phyloP scores from a whole-genome alignment of 2,888 invertebrate species.

The Eilema depressum region DNA sequence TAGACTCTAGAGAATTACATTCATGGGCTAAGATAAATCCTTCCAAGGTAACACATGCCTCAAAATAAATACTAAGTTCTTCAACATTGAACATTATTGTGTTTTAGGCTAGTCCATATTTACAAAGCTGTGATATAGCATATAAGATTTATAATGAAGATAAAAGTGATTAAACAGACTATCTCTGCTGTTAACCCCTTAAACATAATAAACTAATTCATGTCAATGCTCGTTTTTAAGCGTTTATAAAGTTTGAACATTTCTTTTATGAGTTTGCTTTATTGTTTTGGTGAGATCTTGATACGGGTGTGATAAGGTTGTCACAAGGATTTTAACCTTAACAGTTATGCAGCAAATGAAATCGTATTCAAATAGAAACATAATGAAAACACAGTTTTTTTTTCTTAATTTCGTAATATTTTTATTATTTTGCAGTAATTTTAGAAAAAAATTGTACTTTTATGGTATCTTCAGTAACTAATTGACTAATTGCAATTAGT shows the following conservation, averaged over 20 bases:
- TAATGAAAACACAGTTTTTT: no score
- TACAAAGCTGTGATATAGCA: neutral
- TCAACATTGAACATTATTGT: no score
- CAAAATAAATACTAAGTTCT: no score
- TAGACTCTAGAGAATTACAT: no score
- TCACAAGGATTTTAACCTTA: neutral
- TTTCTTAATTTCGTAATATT: no score
- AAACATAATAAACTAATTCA: neutral
- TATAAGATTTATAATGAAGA: neutral
- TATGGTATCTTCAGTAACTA: no score
- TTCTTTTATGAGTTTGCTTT: neutral
- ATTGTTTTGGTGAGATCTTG: neutral
- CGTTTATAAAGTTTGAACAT: neutral
- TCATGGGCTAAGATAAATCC: no score
- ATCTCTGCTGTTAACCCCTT: neutral
- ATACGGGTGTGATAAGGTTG: neutral
- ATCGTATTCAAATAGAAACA: no score
- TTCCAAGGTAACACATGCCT: no score
- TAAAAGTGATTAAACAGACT: slow-evolving; percentile 1
- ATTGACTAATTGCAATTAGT: no score
- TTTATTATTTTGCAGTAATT: no score
- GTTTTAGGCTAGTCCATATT: neutral
- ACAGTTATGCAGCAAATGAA: neutral
- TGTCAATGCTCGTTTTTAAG: neutral
- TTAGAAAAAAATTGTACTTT: no score